Evolutionary conservation across 2,113 vertebrate species (phyloP), one percentile per base, ranked within the genome.

Genomic region (Dinomys branickii): DNA sequence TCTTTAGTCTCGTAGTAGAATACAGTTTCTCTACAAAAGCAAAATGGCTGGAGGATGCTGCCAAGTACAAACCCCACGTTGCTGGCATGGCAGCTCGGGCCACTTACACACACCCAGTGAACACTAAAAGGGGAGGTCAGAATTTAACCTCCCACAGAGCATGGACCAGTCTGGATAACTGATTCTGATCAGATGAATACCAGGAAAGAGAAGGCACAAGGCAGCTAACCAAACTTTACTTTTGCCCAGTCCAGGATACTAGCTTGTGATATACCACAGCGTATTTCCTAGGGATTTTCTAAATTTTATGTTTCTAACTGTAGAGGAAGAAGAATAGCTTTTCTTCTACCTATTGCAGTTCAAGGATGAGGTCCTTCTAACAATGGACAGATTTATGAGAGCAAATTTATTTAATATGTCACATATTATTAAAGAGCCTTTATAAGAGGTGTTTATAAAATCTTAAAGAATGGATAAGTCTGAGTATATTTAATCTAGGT

Each of bases 301-400:
- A n/a, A 65, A 44, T 52, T 96, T 82, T 24, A 47, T 61, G 6
- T 92, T 96, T 96, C n/a, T 90, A 83, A 85, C 7, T 85, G 28
- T 24, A 75, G 44, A 38, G 35, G 5, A 41, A 20, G 44, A 38
- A 22, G 67, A 41, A 4, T 38, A 54, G 41, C 9, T 71, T 73
- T 88, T 87, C 20, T 26, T 83, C 41, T 58, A 38, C 28, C 9
- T 3, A 33, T 77, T 26, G 16, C 47, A 20, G 24, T 67, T 84
- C 41, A 33, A 85, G 20, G 7, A 35, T 59, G 35, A 85, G 20
- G 41, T 26, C 10, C 6, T n/a, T 13, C 19, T 44, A 61, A 52
- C 7, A 58, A 88, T 75, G 54, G 65, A 67, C 58, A 83, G 58
- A 67, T 78, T 33, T 71, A 44, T 28, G n/a, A 59, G 38, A 78